Percentiles rank a stretch among this genome's conserved stretches.
phyloP scores from a whole-genome alignment of 2,888 invertebrate genomes.

The Pandemis corylana region DNA sequence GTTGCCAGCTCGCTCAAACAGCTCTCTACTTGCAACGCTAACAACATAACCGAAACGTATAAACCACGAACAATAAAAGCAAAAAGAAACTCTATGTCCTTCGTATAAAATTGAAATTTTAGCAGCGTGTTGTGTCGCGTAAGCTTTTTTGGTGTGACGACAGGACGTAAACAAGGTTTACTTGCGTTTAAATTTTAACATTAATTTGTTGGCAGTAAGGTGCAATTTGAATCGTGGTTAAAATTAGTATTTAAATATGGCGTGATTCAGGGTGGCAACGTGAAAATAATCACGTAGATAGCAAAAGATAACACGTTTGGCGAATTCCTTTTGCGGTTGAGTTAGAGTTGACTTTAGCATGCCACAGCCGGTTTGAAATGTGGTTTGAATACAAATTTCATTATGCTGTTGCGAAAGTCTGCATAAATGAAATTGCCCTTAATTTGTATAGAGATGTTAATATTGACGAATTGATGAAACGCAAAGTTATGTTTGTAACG shows the following conservation, averaged over 20 bases:
- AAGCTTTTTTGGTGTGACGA: background rate
- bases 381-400: conserved; percentile 5
- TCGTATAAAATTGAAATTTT: background rate
- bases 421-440: background rate
- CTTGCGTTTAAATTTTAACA: background rate
- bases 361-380: background rate
- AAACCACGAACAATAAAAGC: background rate
- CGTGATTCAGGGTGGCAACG: conserved; percentile 23
- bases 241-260: conserved; percentile 29
- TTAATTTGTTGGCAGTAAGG: rapidly evolving
- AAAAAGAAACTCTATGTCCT: background rate
- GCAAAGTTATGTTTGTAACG: conserved; percentile 10
- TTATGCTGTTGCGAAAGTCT: background rate
- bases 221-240: background rate
- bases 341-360: background rate
- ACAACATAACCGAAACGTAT: conserved; percentile 9
- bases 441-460: background rate
- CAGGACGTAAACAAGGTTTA: conserved; percentile 31
- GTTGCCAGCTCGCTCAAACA: conserved; percentile 40
- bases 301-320: background rate
- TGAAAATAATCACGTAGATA: conserved; percentile 29
- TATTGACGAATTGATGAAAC: background rate
- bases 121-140: background rate
- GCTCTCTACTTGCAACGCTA: conserved; percentile 22
- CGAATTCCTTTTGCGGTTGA: background rate